These are phyloP conservation scores for Pollenia angustigena DNA, from an alignment of 2,888 invertebrate genomes.

Conservation along the genomic window DNA sequence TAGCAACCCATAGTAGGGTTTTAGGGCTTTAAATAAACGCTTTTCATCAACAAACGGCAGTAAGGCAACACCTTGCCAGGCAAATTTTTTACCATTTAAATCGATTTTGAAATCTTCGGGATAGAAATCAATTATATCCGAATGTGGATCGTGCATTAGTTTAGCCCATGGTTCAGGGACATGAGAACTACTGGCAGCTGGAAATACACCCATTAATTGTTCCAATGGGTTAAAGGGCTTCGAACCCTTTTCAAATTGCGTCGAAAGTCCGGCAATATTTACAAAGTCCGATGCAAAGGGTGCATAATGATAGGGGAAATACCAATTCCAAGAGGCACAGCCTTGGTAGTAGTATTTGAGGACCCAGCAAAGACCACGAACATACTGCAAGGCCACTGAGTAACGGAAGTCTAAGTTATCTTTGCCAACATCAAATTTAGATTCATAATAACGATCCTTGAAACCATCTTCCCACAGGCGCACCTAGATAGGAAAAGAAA, in stretches of 20 bases:
- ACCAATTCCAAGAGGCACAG: conserved; percentile 99
- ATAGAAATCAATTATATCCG: conserved; percentile 99
- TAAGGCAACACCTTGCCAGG: conserved; percentile 99
- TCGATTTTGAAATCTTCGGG: conserved; percentile 99
- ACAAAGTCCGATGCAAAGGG: conserved; percentile 99
- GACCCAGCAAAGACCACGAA: conserved; percentile 98
- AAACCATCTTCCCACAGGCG: conserved; percentile 98
- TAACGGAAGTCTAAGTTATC: conserved; percentile 94
- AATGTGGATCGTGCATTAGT: conserved; percentile 96
- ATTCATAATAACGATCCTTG: conserved; percentile 98
- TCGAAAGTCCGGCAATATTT: conserved; percentile 93
- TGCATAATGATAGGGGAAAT: conserved; percentile 99
- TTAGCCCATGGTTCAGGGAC: conserved; percentile 96
- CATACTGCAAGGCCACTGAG: conserved; percentile 96
- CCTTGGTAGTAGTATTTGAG: conserved; percentile 99
- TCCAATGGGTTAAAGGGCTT: conserved; percentile 98
- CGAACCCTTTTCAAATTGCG: conserved; percentile 94
- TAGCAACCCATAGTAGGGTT: conserved; percentile 91
- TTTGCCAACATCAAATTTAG: conserved; percentile 92
- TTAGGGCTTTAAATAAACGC: conserved; percentile 92
- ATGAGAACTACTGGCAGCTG: conserved; percentile 97
- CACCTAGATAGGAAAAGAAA: conserved; percentile 80
- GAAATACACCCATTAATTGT: conserved; percentile 99
- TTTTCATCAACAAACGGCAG: conserved; percentile 98
- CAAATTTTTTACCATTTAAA: conserved; percentile 99